Base-by-base conservation (phyloP, 1,140 invertebrate species). In the Saccostrea echinata region DNA sequence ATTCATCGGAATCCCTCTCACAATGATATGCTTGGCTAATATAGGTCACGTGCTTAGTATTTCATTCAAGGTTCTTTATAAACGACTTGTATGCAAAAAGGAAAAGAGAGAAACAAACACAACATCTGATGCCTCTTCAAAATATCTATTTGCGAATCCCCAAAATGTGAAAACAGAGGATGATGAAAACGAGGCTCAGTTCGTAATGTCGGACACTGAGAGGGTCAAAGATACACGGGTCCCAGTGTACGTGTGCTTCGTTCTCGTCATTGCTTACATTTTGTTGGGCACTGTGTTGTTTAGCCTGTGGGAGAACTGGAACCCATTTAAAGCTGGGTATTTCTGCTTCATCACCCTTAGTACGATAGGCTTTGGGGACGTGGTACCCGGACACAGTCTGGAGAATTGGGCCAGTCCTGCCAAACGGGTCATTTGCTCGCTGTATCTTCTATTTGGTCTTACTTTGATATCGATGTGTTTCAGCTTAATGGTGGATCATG, bases 401-500 rank as follows among this genome's bases (percentile, higher is more conserved):
- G 87, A 92, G 12, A 90, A 92, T 8, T 94, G 94, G 94, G 89
- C 91, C n/a, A 88, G 91, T 12, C 91, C 94, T 64, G 93, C 93
- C 64, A 95, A 95, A 85, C 89, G 94, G 18, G 93, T 94, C 24
- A 88, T 94, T 2, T 94, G 94, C 87, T 93, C 94, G 0, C 81
- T 95, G 43, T 95, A 95, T 87, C 91, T 95, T 27, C 97, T 99
- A 95, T 96, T 99, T 84, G 99, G 99, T 33, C 98, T 99, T 97
- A 98, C 99, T 0, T 95, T 99, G 1, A 98, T 99, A 81, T 98
- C 98, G 90, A 99, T 99, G 99, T 99, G 98, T 95, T 99, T 99
- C 96, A 99, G 99, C 96, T 96, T 99, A 51, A 98, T 99, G 97
- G 98, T 98, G 96, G 97, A 99, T 94, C 97, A 98, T 94, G 97